Evolutionary conservation across 2,888 invertebrate species (phyloP), one percentile per base, ranked within the genome.

Genomic region (Hirtodrosophila alboralis): DNA sequence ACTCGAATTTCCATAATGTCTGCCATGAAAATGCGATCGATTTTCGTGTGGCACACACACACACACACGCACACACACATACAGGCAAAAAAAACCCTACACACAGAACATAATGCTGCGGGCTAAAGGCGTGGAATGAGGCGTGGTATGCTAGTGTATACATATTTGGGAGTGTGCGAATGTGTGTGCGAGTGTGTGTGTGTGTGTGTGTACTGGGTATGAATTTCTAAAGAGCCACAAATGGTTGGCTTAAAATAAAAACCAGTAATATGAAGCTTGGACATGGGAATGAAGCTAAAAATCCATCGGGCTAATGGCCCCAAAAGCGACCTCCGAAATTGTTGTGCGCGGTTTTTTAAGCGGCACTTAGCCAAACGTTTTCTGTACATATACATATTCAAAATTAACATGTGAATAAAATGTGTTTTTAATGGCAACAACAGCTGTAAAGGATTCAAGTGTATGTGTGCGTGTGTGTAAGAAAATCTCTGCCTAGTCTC

Each of bases 1-100:
- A 83, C 80, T 85, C 84, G 80, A 83, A 84, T 84, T 87, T 87
- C 87, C 86, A 87, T 87, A 84, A 87, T 85, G 86, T 87, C 79
- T 87, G 86, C 86, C 80, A 84, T 85, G 75, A 87, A 84, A 84
- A 87, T 85, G 76, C 87, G 84, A 84, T 87, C 86, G 84, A 84
- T 84, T 84, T 87, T 79, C 68, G 63, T 72, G 67, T 66, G 61
- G 43, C 33, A 31, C 37, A 40, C 23, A 23, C 3, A 47, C 33
- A 26, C 37, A 54, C 51, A 64, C n/a, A n/a, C n/a, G n/a, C n/a
- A n/a, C n/a, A n/a, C n/a, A n/a, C n/a, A n/a, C n/a, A n/a, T n/a
- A n/a, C n/a, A n/a, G n/a, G n/a, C n/a, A n/a, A 57, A 73, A 63
- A 54, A 45, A 37, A 48, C 10, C 14, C 38, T 31, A 38, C 52